phyloP scores from a whole-genome alignment of 2,797 vertebrate species.

The Microtus obscurus region DNA sequence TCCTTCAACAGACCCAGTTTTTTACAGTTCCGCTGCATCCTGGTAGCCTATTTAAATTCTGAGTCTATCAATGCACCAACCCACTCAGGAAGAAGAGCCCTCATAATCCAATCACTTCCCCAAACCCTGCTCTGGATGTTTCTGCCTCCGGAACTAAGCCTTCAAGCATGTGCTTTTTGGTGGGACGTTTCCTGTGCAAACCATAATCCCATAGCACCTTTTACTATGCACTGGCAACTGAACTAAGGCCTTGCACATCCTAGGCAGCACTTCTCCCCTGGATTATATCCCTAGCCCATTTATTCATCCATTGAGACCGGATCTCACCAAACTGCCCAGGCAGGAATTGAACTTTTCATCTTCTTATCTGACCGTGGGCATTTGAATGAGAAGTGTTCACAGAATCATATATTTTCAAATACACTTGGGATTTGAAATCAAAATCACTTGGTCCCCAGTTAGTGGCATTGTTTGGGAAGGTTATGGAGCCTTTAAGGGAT shows the following conservation, averaged over 20 bases:
- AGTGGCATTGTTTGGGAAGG: not conserved
- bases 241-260: not conserved
- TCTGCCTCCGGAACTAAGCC: not conserved
- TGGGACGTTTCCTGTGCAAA: not conserved
- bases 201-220: too few species aligned
- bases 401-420: not conserved
- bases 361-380: not conserved
- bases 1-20: too few species aligned
- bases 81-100: not conserved
- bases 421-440: not conserved
- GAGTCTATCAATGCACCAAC: not conserved
- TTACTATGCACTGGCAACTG: not conserved
- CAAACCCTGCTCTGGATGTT: not conserved
- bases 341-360: not conserved
- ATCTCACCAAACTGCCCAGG: not conserved
- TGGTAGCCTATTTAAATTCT: not conserved
- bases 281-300: not conserved
- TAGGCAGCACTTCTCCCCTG: not conserved
- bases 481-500: not conserved
- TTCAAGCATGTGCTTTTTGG: too few species aligned
- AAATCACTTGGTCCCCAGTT: not conserved
- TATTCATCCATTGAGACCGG: not conserved
- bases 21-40: not conserved
- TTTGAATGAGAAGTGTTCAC: not conserved
- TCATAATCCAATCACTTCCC: not conserved